Evolutionary conservation across 2,888 invertebrate species (phyloP), one percentile per base, ranked within the genome.

Genomic region (Drosophila nr. fundita): DNA sequence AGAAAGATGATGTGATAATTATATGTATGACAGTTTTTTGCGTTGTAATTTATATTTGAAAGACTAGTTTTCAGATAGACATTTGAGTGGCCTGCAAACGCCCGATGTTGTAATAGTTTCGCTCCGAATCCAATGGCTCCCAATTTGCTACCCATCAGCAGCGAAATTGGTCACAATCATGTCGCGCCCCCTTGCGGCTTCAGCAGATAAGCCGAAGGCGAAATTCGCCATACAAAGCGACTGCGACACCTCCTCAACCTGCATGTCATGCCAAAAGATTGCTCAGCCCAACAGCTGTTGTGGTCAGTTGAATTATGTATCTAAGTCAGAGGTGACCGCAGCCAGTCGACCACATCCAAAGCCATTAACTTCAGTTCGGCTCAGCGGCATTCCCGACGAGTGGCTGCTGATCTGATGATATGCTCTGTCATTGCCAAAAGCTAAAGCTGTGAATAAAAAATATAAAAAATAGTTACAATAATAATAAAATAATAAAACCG

Each of bases 391-490:
- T 13, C 4, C 8, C 58, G 30, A 18, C 58, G 49, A 38, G 29
- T 50, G 60, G 36, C 24, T 52, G 32, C 60, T 27, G 60, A 55
- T 72, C 67, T 13, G 40, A 36, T n/a, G 61, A 73, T 77, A 50
- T 66, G 76, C 68, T 10, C 49, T 45, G 76, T 66, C 69, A 67
- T 67, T 62, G 69, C 67, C 78, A 62, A 67, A 53, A 78, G 64
- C 64, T 45, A 21, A 13, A 21, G 58, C 50, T 55, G 60, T 66
- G n/a, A 52, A 38, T 58, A 32, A 11, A 29, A 30, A 30, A 50
- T n/a, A 10, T 13, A 27, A 11, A 54, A 6, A 11, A 24, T 24
- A 24, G 11, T 15, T 1, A 21, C 0, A 21, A 13, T 13, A 45
- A 2, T 45, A 24, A 15, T 45, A 45, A 21, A 42, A 24, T 24